Evolutionary conservation across 2,113 vertebrate species (phyloP), one percentile per base, ranked within the genome.

Genomic region (Lasiurus borealis): DNA sequence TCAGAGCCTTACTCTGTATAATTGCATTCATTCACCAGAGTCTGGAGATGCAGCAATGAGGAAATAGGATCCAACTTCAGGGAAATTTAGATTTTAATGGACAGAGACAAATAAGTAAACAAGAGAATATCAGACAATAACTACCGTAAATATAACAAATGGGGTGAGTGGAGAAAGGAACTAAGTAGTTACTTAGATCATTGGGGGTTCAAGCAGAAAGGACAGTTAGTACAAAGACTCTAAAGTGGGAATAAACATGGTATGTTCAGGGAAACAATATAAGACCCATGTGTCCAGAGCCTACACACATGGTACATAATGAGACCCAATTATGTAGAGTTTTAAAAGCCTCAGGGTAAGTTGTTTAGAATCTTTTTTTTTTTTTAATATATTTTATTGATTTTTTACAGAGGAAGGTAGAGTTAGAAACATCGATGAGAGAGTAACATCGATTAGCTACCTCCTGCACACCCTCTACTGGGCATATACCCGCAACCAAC

Each of bases 281-380:
- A 88, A 72, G 11, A 46, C 76, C 36, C 29, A 0, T 48, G 19
- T 75, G 34, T 54, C n/a, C 50, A 7, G 21, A 31, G n/a, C 44
- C 18, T 6, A 40, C 18, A 57, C 54, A 21, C 54, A 31, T 59
- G 62, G 54, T 69, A 23, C 46, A 40, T n/a, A 62, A 71, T 59
- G 69, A 83, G 50, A 68, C 15, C 62, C 71, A 23, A 7, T 59
- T 18, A 10, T 46, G 3, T 15, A 23, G 71, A 18, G 8, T 29
- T 84, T 66, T 72, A 36, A 73, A 85, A 94, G 48, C 48, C 16
- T 11, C 19, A 46, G 13, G 3, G 10, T 62, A 44, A 50, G 8
- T 59, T 85, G 82, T 84, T 93, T 82, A 29, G 40, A 85, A 88
- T 93, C 80, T 44, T 57, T 81, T n/a, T 78, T 91, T 40, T 40